Conservation (phyloP, 53 echinoderm and acorn worm species). For the Astropecten irregularis region DNA sequence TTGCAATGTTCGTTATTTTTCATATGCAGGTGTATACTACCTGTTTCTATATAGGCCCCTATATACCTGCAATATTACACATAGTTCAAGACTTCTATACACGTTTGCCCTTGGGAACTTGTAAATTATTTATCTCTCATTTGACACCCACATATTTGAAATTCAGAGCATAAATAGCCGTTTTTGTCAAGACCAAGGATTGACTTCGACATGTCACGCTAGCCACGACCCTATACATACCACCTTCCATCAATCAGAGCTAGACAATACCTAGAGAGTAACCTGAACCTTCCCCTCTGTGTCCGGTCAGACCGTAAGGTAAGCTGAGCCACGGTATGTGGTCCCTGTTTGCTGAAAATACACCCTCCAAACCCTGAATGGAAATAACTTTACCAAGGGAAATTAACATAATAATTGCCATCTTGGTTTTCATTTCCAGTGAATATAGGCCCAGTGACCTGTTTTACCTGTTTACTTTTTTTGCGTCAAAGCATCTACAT, state of each 20-base stretch:
- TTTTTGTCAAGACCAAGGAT: not conserved
- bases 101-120: not conserved
- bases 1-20: no score
- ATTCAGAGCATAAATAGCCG: constrained; percentile 7
- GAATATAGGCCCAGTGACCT: no score
- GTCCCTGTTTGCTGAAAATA: constrained; percentile 30
- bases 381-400: no score
- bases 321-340: constrained; percentile 25
- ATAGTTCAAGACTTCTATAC: no score
- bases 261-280: constrained; percentile 8
- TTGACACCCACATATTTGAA: constrained; percentile 15
- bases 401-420: no score
- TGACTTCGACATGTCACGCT: not conserved
- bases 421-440: no score
- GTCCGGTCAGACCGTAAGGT: constrained; percentile 18
- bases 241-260: constrained; percentile 35
- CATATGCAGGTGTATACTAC: no score
- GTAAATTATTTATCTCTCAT: not conserved
- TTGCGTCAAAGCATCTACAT: no score
- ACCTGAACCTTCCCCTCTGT: constrained; percentile 3
- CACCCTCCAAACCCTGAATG: not conserved
- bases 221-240: constrained; percentile 14
- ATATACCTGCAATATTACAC: no score
- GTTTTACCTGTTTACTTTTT: no score
- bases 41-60: no score